Evolutionary conservation across 2,113 vertebrate species (phyloP).

Genomic region (Lathamus discolor): DNA sequence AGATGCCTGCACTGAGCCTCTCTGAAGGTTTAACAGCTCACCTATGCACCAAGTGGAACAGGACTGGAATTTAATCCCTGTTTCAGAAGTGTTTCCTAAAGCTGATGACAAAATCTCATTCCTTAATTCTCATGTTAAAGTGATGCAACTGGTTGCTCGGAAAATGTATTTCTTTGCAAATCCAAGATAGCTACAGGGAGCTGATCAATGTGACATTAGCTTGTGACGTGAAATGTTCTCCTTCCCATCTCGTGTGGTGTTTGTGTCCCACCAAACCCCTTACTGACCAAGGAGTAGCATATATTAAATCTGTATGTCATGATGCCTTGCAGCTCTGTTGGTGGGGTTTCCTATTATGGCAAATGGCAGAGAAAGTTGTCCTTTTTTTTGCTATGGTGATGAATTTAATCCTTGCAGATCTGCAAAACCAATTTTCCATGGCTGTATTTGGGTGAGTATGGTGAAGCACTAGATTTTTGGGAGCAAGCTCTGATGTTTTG

Average conservation of each 20-base stretch:
- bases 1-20: neutral
- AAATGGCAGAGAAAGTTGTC: neutral
- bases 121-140: neutral
- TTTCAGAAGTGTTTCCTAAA: neutral
- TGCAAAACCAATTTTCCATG: rapidly evolving
- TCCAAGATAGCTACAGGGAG: neutral
- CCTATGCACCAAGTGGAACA: too few species aligned
- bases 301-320: neutral
- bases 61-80: neutral
- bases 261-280: neutral
- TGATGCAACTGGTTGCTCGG: neutral
- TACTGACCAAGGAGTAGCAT: neutral
- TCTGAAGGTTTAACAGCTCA: neutral
- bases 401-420: neutral
- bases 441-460: neutral
- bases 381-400: neutral
- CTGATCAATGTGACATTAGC: neutral
- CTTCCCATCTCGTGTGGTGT: rapidly evolving
- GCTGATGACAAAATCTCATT: neutral
- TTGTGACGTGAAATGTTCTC: neutral
- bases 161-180: neutral
- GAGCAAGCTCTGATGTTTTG: neutral
- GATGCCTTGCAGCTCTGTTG: neutral
- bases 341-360: neutral
- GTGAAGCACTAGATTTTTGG: neutral